A percentile compares a stretch with the other conserved stretches of the same genome.
Evolutionary conservation across 2,888 invertebrate species (phyloP).

Genomic region (Belgica antarctica): DNA sequence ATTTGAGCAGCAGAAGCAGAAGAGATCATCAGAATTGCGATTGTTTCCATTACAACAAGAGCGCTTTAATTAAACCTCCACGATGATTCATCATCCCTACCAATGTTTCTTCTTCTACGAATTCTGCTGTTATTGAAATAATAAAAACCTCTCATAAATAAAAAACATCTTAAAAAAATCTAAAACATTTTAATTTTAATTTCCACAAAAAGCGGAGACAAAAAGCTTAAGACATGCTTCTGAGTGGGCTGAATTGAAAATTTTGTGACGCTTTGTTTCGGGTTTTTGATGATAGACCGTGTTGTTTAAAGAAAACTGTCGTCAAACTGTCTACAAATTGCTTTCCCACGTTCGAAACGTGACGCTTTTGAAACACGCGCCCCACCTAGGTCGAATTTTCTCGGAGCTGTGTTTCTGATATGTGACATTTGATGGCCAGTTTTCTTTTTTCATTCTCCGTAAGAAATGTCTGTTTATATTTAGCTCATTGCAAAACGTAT

Average conservation of each 20-base stretch:
- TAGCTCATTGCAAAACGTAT: background rate
- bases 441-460: background rate
- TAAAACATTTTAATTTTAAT: slow-evolving; percentile 16
- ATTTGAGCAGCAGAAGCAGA: background rate
- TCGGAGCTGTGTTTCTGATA: slow-evolving; percentile 18
- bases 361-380: too few species aligned
- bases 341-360: too few species aligned
- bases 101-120: background rate
- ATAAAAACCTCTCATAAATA: background rate
- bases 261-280: too few species aligned
- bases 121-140: background rate
- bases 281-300: too few species aligned
- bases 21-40: background rate
- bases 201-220: background rate
- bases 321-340: too few species aligned
- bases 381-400: too few species aligned
- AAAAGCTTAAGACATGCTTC: background rate
- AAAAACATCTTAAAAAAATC: slow-evolving; percentile 11
- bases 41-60: slow-evolving; percentile 9
- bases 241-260: too few species aligned
- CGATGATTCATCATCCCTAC: slow-evolving; percentile 22
- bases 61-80: background rate
- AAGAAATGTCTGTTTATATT: slow-evolving; percentile 11
- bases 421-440: slow-evolving; percentile 23
- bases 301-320: too few species aligned